These are phyloP conservation scores for Coendou prehensilis DNA, from an alignment of 2,797 vertebrate genomes.

Conservation along the genomic window DNA sequence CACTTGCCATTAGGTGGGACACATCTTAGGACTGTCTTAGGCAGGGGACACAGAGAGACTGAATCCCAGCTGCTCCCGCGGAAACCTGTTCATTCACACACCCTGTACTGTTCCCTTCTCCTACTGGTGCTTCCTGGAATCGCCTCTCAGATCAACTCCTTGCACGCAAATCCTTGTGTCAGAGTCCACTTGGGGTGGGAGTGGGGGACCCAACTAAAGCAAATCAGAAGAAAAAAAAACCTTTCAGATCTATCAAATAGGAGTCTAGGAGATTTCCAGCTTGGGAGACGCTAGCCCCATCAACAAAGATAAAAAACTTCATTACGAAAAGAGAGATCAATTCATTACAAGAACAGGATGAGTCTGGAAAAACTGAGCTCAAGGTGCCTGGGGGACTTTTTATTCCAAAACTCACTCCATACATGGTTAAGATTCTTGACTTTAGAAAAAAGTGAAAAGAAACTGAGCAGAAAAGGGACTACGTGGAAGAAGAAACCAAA, in stretches of 20 bases:
- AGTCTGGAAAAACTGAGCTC: constrained; percentile 2
- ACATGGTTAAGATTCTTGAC: constrained; percentile 53
- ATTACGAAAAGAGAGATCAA: not conserved
- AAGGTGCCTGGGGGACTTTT: not conserved
- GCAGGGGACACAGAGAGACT: not conserved
- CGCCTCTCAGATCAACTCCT: constrained; percentile 19
- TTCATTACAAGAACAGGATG: not conserved
- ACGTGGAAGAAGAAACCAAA: not conserved
- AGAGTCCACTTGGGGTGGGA: not conserved
- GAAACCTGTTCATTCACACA: not conserved
- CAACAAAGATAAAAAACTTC: constrained; percentile 17
- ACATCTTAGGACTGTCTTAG: not conserved
- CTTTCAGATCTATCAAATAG: not conserved
- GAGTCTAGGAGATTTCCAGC: not conserved
- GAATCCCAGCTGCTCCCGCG: not conserved
- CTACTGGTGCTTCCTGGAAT: constrained; percentile 36
- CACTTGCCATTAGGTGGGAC: not conserved
- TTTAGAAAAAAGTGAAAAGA: constrained; percentile 66
- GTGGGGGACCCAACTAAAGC: not conserved
- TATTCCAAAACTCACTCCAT: constrained; percentile 51
- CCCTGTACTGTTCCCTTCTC: not conserved
- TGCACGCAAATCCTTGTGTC: constrained; percentile 1
- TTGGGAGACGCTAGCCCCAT: not conserved
- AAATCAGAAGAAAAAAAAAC: constrained; percentile 29
- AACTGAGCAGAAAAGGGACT: constrained; percentile 15